Conservation (phyloP, 2,113 vertebrate genomes). For the Nothocercus nigrocapillus region DNA sequence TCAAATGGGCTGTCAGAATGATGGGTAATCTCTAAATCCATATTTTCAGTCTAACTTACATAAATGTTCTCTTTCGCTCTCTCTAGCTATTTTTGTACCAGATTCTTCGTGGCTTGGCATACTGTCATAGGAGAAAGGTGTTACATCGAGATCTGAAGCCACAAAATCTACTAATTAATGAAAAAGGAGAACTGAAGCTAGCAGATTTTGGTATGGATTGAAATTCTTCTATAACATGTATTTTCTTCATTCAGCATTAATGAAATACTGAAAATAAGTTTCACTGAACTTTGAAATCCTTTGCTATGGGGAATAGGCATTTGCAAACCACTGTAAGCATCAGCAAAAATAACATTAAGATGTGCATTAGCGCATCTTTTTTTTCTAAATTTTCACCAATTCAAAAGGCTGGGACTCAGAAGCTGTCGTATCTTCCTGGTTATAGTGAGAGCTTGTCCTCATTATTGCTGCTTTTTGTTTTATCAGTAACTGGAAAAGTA, state of each 20-base stretch:
- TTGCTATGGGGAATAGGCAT: not conserved
- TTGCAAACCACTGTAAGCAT: not conserved
- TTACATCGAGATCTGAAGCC: slow-evolving; percentile 97
- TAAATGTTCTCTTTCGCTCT: slow-evolving; percentile 46
- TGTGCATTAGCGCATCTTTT: not conserved
- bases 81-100: slow-evolving; percentile 95
- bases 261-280: not conserved
- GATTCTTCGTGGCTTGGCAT: slow-evolving; percentile 96
- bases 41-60: slow-evolving; percentile 5
- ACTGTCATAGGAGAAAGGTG: slow-evolving; percentile 96
- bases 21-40: not conserved
- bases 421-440: not conserved
- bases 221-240: slow-evolving; percentile 7
- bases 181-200: slow-evolving; percentile 95
- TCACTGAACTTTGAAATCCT: not conserved
- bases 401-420: not conserved
- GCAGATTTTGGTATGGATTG: slow-evolving; percentile 92
- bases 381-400: not conserved
- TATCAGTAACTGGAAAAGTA: not conserved
- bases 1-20: not conserved
- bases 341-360: not conserved
- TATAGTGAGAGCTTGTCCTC: not conserved
- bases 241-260: not conserved
- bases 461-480: not conserved
- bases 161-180: slow-evolving; percentile 97